Evolutionary conservation across 2,113 vertebrate genomes (phyloP).

Genomic region (Chloropsis cyanopogon): DNA sequence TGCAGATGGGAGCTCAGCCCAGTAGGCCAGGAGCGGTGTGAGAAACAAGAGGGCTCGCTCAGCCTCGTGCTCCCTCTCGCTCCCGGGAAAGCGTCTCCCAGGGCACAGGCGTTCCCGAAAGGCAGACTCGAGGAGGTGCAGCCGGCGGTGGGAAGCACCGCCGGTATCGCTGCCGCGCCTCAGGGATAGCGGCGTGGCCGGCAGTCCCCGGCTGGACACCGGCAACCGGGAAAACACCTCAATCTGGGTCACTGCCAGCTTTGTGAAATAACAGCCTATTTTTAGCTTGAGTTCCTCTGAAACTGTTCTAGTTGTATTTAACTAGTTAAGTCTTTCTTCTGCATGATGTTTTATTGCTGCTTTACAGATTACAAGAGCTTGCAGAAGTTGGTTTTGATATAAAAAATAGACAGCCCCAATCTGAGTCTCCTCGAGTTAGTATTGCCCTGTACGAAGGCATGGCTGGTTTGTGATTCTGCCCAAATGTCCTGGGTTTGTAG

Average conservation of each 20-base stretch:
- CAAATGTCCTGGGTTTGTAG: not conserved
- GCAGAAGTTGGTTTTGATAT: not conserved
- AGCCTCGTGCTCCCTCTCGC: fast-evolving
- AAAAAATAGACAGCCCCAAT: not conserved
- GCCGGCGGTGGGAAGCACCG: not conserved
- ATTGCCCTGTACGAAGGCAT: not conserved
- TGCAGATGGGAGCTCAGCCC: not conserved
- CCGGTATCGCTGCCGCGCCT: fast-evolving
- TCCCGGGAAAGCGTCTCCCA: fast-evolving
- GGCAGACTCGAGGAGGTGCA: fast-evolving
- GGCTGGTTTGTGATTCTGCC: not conserved
- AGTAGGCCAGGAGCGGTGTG: not conserved
- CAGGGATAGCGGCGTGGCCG: fast-evolving
- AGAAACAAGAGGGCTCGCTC: not conserved
- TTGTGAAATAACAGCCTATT: not conserved
- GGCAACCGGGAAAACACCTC: not conserved
- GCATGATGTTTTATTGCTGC: fast-evolving
- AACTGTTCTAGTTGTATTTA: not conserved
- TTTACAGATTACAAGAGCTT: not conserved
- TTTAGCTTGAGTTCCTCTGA: not conserved
- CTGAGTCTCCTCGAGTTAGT: not conserved
- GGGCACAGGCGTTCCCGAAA: fast-evolving
- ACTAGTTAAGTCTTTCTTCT: not conserved
- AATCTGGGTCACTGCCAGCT: not conserved
- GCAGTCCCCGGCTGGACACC: not conserved